Evolutionary conservation across 30 jellyfish, hydroid and myxozoan genomes (phyloP), one percentile per base, ranked within the genome.

Genomic region (Hydractinia echinata): DNA sequence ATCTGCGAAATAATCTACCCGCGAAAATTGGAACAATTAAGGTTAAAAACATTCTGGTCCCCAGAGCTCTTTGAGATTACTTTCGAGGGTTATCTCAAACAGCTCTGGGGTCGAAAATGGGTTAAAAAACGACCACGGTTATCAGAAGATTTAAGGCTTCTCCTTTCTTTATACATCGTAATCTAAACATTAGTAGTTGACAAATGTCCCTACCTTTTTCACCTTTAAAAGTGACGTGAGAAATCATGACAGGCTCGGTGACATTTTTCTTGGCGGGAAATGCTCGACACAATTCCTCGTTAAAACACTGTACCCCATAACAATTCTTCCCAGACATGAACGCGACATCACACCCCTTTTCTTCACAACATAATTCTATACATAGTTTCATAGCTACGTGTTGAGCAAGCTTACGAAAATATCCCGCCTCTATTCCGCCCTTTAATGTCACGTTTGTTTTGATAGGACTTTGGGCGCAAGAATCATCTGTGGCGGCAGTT

Each of bases 311-410:
- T 4, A 92, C 98, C 44, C 98, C 98, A 67, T 92, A 92, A 61
- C 98, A 92, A 54, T 92, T 87, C 67, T 92, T 83, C 5, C 98
- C 99, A 8, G 96, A 76, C 97, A 94, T 88, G 68, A 94, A 94
- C 0, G 99, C 99, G 10, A 94, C 96, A 60, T 94, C 97, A 76
- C 99, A 94, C 8, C 98, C 98, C 60, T 92, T 92, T 66, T 92
- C 98, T 51, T 92, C 98, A 61, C 98, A 92, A 61, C 98, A 92
- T 20, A 92, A 73, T 53, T 92, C 98, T 11, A 92, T 95, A 67
- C 98, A 92, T 9, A 92, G 85, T 54, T 86, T 84, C 98, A 92
- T 92, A 4, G 98, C 98, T 9, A 92, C 98, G 85, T 92, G 92
- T 80, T 92, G 95, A 10, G 98, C 98, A 66, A 92, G 89, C 67